Base-by-base conservation (phyloP, 2,797 vertebrate species). In the Chelon auratus region DNA sequence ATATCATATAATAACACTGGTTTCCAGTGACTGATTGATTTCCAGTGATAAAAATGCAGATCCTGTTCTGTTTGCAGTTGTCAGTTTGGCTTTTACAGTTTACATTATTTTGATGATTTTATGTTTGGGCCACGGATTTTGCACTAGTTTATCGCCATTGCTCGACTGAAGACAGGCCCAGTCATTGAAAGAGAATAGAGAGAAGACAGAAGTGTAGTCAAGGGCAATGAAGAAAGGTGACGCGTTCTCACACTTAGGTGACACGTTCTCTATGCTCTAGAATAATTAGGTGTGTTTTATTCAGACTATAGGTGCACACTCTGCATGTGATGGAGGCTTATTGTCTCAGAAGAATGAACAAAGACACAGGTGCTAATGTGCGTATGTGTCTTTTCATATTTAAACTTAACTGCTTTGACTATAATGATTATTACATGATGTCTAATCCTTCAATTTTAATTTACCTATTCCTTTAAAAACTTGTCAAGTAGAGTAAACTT, bases 391-490 rank as follows among this genome's bases (percentile, higher is more conserved):
- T 43, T 43, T 17, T 17, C 24, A 18, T 5, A 67, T 61, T 62
- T 22, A 33, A 68, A 60, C 17, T 11, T 63, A 3, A 56, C 11
- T 9, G 18, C 15, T 40, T 40, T 13, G 12, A 40, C 42, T 43
- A 15, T 17, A 15, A 33, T 33, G 30, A 33, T 68, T 52, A 52
- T 57, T 54, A 22, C 4, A 33, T 15, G 17, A 8, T 6, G 42
- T 51, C 2, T 43, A 20, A 36, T 74, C 3, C 57, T 37, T 56
- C 2, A 22, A 52, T 59, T 63, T 83, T 40, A 62, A 24, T 72
- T 61, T 5, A 56, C 51, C 20, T 63, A 18, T 37, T 39, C 17
- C 42, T 62, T 55, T 18, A 26, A 10, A 58, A 61, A 22, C 14
- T 10, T 20, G 53, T 17, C 17, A 15, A 63, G 42, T 62, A 52